These are phyloP conservation scores for Teleiodes luculella DNA, from an alignment of 2,888 invertebrate species.

Conservation along the genomic window DNA sequence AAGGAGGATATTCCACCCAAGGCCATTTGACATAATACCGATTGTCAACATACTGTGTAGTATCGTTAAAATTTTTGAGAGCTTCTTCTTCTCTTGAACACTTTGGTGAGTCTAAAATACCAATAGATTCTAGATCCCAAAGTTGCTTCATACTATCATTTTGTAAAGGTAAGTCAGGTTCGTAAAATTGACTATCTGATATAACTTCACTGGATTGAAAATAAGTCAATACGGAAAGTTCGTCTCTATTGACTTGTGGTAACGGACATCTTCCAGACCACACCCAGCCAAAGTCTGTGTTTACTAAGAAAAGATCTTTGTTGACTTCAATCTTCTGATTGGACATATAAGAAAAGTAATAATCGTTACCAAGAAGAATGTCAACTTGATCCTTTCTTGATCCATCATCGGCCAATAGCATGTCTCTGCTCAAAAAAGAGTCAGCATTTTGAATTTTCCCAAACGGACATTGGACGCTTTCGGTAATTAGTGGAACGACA, in stretches of 20 bases:
- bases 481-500: too few species aligned
- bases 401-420: background rate
- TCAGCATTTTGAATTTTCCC: too few species aligned
- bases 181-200: background rate
- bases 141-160: background rate
- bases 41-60: background rate
- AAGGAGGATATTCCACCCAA: background rate
- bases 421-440: background rate
- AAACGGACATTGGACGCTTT: too few species aligned
- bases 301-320: background rate
- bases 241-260: background rate
- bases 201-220: background rate
- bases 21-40: background rate
- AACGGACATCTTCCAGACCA: background rate
- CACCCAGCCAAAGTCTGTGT: background rate
- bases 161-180: background rate
- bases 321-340: background rate
- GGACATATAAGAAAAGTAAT: background rate
- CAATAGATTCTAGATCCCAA: conserved; percentile 6
- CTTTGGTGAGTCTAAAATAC: conserved; percentile 7
- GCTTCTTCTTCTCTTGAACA: conserved; percentile 1
- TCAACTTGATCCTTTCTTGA: background rate
- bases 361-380: background rate
- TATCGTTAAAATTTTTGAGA: background rate
- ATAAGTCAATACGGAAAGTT: background rate